Percentiles rank a stretch among this genome's conserved stretches.
phyloP scores from a whole-genome alignment of 1,140 invertebrate genomes.

The Stenopsyche tienmushanensis region DNA sequence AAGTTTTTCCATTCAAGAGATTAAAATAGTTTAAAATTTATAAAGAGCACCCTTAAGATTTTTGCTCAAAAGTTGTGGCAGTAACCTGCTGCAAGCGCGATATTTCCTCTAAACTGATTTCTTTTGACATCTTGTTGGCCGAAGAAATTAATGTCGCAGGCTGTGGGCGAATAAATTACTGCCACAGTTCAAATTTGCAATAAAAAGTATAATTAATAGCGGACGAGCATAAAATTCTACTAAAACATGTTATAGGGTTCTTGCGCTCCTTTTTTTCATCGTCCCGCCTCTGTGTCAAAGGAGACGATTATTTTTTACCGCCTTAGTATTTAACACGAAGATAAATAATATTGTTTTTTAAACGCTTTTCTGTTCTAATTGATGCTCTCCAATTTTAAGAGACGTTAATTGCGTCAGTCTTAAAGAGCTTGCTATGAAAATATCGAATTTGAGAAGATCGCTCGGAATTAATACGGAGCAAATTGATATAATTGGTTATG shows the following conservation, averaged over 20 bases:
- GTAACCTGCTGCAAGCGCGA: background rate
- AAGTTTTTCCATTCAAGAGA: no score
- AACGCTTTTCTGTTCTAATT: no score
- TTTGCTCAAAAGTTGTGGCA: no score
- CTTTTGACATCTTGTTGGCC: slow-evolving; percentile 36
- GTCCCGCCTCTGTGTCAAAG: background rate
- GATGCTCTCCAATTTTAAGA: no score
- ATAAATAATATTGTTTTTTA: background rate
- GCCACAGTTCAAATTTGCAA: slow-evolving; percentile 35
- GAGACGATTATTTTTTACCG: background rate
- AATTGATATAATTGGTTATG: no score
- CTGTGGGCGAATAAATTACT: slow-evolving; percentile 32
- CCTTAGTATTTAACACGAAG: background rate
- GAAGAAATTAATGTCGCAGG: slow-evolving; percentile 31
- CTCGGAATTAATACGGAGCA: no score
- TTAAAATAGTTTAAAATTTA: no score
- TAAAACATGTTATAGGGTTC: background rate
- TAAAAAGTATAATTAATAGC: slow-evolving; percentile 37
- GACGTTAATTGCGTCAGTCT: no score
- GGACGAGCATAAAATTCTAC: background rate
- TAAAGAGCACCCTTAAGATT: no score
- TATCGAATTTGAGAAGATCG: no score
- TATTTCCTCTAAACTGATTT: slow-evolving; percentile 34
- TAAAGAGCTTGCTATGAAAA: no score
- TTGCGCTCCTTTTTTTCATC: no score